A percentile compares a stretch with the other conserved stretches of the same genome.
Evolutionary conservation across 2,888 invertebrate species (phyloP).

Genomic region (Synergus umbraculus): DNA sequence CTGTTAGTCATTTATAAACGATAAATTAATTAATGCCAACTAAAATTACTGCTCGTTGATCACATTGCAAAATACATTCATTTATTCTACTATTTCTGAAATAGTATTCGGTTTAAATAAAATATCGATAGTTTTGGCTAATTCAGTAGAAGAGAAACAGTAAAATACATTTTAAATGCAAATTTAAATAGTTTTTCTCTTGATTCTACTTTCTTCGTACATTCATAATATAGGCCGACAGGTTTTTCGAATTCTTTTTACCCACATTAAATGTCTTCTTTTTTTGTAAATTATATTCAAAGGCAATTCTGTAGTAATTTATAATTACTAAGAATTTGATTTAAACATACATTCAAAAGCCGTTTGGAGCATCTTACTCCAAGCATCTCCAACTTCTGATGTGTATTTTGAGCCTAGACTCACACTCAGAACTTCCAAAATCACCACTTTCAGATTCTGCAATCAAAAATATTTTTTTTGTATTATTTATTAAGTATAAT

Average conservation of each 20-base stretch:
- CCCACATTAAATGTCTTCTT: not conserved
- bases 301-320: not conserved
- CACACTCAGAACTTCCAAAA: conserved; percentile 75
- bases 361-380: conserved; percentile 76
- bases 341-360: conserved; percentile 69
- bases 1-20: not conserved
- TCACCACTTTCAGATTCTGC: conserved; percentile 75
- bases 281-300: conserved; percentile 1
- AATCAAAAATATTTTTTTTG: conserved; percentile 51
- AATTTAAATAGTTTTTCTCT: not conserved
- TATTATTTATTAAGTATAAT: not conserved
- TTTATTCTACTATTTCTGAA: not conserved
- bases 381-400: conserved; percentile 75
- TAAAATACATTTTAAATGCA: conserved; percentile 4
- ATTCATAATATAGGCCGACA: not conserved
- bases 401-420: conserved; percentile 76
- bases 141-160: not conserved
- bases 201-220: not conserved
- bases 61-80: conserved; percentile 11
- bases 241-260: conserved; percentile 10
- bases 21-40: not conserved
- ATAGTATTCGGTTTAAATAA: not conserved
- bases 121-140: not conserved
- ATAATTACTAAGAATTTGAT: conserved; percentile 59
- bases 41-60: conserved; percentile 13